Evolutionary conservation across 2,113 vertebrate species (phyloP).

Genomic region (Labeo catla): DNA sequence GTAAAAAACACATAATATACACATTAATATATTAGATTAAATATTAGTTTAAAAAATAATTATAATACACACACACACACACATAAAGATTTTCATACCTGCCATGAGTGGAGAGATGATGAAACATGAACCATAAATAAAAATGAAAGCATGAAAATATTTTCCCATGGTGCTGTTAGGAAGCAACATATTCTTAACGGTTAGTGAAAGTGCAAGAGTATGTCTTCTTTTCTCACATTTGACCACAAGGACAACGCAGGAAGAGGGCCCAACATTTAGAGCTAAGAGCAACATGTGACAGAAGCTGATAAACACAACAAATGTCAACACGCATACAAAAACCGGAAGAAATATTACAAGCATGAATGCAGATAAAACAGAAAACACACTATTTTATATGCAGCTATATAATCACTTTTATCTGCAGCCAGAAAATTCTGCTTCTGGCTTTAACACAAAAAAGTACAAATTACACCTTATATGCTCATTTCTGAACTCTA

Average conservation of each 20-base stretch:
- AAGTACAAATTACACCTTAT: not conserved
- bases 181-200: not conserved
- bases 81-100: constrained; percentile 64
- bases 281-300: constrained; percentile 31
- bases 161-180: constrained; percentile 31
- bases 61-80: not conserved
- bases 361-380: constrained; percentile 11
- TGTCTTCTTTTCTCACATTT: constrained; percentile 19
- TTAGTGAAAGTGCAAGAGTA: constrained; percentile 14
- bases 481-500: not conserved
- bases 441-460: not conserved
- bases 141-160: constrained; percentile 55
- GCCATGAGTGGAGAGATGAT: constrained; percentile 24
- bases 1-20: not conserved
- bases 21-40: not conserved
- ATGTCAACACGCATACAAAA: not conserved
- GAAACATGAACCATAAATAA: constrained; percentile 49
- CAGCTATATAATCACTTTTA: not conserved
- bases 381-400: not conserved
- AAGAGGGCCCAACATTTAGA: not conserved
- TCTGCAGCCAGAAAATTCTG: not conserved
- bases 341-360: constrained; percentile 11
- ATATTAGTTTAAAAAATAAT: not conserved
- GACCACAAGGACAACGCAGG: not conserved
- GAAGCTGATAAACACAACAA: constrained; percentile 18